These are phyloP conservation scores for Sesamia nonagrioides DNA, from an alignment of 1,140 invertebrate species.

Conservation along the genomic window DNA sequence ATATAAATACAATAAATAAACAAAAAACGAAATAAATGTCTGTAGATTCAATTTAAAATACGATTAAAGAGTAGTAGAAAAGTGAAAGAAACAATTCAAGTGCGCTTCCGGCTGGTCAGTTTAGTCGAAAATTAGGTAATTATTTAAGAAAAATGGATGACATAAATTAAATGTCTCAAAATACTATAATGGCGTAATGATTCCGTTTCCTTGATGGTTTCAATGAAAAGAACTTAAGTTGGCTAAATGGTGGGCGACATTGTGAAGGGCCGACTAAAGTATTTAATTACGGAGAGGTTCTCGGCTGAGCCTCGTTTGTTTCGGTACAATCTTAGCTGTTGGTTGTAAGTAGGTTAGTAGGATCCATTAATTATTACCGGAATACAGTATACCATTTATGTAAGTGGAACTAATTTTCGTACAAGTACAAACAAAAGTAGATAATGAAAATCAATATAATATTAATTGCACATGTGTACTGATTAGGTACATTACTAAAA, in stretches of 20 bases:
- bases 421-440: not conserved
- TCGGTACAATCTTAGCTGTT: constrained; percentile 51
- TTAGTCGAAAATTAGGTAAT: not conserved
- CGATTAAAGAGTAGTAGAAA: not conserved
- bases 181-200: constrained; percentile 48
- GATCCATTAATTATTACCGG: constrained; percentile 39
- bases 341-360: constrained; percentile 32
- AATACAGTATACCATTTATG: not conserved
- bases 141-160: constrained; percentile 5
- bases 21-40: too few species aligned
- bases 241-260: constrained; percentile 57
- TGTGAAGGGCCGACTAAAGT: constrained; percentile 63
- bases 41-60: too few species aligned
- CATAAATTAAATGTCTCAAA: not conserved
- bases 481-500: too few species aligned
- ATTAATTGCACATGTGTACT: too few species aligned
- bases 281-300: constrained; percentile 67
- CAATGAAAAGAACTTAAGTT: constrained; percentile 60
- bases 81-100: not conserved
- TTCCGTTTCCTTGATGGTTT: constrained; percentile 45
- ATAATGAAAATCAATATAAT: not conserved
- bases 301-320: constrained; percentile 54
- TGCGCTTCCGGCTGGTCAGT: not conserved
- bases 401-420: not conserved
- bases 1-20: too few species aligned